Evolutionary conservation across 2,797 vertebrate species (phyloP).

Genomic region (Paratrypauchen microcephalus): DNA sequence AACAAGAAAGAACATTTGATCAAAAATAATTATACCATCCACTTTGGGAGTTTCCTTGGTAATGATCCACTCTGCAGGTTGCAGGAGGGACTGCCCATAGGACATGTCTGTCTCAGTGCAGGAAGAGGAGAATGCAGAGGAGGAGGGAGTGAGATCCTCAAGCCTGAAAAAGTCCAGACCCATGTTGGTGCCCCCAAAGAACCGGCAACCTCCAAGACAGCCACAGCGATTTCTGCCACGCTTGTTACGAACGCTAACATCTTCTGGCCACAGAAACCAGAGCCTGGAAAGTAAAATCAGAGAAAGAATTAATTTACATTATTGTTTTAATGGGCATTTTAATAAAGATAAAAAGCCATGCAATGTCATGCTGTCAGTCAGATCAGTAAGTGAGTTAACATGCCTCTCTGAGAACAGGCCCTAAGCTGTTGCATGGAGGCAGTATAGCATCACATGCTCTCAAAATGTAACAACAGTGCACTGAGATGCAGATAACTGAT

Average conservation of each 20-base stretch:
- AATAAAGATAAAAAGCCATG: not conserved
- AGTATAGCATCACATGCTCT: not conserved
- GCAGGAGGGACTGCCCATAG: constrained; percentile 95
- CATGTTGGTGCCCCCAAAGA: constrained; percentile 88
- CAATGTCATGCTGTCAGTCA: not conserved
- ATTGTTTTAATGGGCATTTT: not conserved
- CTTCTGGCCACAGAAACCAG: constrained; percentile 98
- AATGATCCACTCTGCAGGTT: constrained; percentile 93
- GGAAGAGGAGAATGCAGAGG: constrained; percentile 88
- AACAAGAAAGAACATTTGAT: not conserved
- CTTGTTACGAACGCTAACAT: constrained; percentile 81
- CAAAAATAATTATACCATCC: constrained; percentile 79
- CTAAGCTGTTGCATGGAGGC: not conserved
- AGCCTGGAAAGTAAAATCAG: constrained; percentile 70
- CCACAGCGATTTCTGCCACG: constrained; percentile 92
- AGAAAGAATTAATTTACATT: not conserved
- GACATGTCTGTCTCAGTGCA: constrained; percentile 89
- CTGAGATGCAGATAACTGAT: constrained; percentile 9
- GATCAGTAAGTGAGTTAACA: not conserved
- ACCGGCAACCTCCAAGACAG: constrained; percentile 95
- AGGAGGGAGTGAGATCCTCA: constrained; percentile 92
- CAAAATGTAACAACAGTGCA: constrained; percentile 1
- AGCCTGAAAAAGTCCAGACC: constrained; percentile 92
- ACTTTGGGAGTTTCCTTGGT: constrained; percentile 89
- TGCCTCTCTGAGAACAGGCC: not conserved